phyloP scores from a whole-genome alignment of 2,113 vertebrate genomes.

The Cyphomyrus plagiostoma region DNA sequence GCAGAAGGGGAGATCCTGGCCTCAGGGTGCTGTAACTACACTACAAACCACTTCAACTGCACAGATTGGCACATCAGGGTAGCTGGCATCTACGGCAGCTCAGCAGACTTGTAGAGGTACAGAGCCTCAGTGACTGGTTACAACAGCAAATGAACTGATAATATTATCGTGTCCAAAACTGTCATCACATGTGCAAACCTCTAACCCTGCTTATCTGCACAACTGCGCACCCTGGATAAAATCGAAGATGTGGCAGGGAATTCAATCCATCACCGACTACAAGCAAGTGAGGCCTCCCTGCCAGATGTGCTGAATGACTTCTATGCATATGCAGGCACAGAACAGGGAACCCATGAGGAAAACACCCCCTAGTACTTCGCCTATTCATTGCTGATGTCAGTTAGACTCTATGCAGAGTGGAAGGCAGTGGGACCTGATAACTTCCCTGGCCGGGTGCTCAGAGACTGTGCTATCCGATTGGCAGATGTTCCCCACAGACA shows the following conservation, averaged over 20 bases:
- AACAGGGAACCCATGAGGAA: not conserved
- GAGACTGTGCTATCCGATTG: not conserved
- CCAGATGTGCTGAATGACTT: not conserved
- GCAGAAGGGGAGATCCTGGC: not conserved
- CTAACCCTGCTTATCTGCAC: not conserved
- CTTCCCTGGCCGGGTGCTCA: not conserved
- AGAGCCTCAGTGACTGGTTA: not conserved
- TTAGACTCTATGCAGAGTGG: not conserved
- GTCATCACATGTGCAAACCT: not conserved
- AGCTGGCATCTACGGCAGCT: not conserved
- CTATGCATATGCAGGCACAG: not conserved
- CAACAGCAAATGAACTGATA: not conserved
- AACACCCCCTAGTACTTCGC: not conserved
- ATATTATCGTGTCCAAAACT: not conserved
- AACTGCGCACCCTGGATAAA: not conserved
- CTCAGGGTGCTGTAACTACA: not conserved
- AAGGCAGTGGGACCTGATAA: not conserved
- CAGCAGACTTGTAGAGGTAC: not conserved
- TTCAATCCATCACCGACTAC: not conserved
- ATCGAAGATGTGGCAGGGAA: not conserved
- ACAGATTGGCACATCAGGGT: not conserved
- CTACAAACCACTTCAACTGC: not conserved
- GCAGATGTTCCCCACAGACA: not conserved
- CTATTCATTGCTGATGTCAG: not conserved
- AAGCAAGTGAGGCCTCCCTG: not conserved